phyloP scores from a whole-genome alignment of 2,113 vertebrate genomes.

The Mola mola region DNA sequence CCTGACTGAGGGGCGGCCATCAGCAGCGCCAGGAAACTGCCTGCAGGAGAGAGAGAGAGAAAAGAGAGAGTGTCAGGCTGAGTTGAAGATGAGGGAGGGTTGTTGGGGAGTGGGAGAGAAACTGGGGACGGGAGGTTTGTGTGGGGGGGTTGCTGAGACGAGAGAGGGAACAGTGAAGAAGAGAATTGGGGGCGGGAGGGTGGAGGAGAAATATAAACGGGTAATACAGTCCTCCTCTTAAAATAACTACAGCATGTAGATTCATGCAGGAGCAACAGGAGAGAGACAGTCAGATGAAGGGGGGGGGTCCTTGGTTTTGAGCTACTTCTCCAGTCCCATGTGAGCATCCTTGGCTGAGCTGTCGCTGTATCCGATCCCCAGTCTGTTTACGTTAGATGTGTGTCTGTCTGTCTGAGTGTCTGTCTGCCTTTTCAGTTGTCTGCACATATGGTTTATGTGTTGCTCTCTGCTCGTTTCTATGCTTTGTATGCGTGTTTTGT shows the following conservation, averaged over 20 bases:
- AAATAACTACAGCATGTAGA: slow-evolving; percentile 77
- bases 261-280: slow-evolving; percentile 70
- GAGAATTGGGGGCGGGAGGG: slow-evolving; percentile 43
- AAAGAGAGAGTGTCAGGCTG: slow-evolving; percentile 56
- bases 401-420: slow-evolving; percentile 54
- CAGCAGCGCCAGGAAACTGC: slow-evolving; percentile 78
- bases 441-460: slow-evolving; percentile 64
- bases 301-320: slow-evolving; percentile 56
- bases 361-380: slow-evolving; percentile 65
- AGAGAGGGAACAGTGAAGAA: slow-evolving; percentile 47
- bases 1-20: slow-evolving; percentile 72
- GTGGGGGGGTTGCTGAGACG: slow-evolving; percentile 39
- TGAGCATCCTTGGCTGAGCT: slow-evolving; percentile 64
- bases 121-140: slow-evolving; percentile 35
- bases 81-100: slow-evolving; percentile 63
- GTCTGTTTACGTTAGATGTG: slow-evolving; percentile 69
- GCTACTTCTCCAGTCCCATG: slow-evolving; percentile 61
- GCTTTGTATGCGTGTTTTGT: slow-evolving; percentile 31
- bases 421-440: slow-evolving; percentile 66
- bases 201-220: too few relatives aligned
- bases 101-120: slow-evolving; percentile 56
- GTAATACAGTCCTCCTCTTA: slow-evolving; percentile 75
- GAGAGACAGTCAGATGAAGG: slow-evolving; percentile 42
- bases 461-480: slow-evolving; percentile 56
- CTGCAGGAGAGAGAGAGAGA: slow-evolving; percentile 67